These are phyloP conservation scores for Oreotragus oreotragus DNA, from an alignment of 2,113 vertebrate genomes.

Conservation along the genomic window DNA sequence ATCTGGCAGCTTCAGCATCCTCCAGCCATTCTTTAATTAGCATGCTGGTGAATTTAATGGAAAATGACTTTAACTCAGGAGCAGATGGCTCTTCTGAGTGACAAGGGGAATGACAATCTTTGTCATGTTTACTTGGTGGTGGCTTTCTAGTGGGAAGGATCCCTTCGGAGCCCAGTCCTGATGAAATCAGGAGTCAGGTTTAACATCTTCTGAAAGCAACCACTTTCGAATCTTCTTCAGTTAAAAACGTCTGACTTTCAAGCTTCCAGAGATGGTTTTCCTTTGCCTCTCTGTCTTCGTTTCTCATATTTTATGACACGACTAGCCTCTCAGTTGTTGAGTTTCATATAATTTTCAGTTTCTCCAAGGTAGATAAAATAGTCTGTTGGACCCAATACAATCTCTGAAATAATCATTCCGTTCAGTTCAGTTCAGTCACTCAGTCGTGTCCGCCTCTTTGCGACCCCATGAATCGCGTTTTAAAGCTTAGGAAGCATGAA, in stretches of 20 bases:
- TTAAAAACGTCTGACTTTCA: neutral
- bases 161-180: neutral
- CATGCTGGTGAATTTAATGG: conserved; percentile 76
- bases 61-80: conserved; percentile 68
- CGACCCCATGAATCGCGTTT: neutral
- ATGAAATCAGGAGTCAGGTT: neutral
- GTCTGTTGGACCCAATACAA: neutral
- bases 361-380: neutral
- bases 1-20: conserved; percentile 75
- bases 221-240: neutral
- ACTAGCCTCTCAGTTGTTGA: neutral
- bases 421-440: too few relatives aligned
- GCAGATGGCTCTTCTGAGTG: conserved; percentile 78
- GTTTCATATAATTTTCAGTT: neutral
- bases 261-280: neutral
- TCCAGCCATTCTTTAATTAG: conserved; percentile 74
- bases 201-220: neutral
- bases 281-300: neutral
- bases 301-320: neutral
- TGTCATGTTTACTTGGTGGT: conserved; percentile 66
- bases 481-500: neutral
- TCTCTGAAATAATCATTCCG: neutral
- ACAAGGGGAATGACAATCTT: conserved; percentile 72
- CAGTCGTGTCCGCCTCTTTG: too few relatives aligned
- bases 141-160: conserved; percentile 46